Evolutionary conservation across 2,888 invertebrate genomes (phyloP), one percentile per base, ranked within the genome.

Genomic region (Ommatoiulus sabulosus): DNA sequence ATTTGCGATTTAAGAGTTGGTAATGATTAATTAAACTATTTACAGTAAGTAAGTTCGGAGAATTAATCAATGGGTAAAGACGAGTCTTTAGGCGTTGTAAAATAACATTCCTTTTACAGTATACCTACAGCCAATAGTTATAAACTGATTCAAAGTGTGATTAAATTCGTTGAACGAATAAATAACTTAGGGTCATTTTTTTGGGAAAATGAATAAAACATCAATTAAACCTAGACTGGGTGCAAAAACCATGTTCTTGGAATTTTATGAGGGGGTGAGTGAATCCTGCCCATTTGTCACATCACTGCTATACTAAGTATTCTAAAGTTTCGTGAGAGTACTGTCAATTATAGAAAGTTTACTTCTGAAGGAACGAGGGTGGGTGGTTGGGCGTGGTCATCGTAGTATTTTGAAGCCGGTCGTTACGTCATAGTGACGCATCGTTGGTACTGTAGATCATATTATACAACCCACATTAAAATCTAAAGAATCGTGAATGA

Each of bases 381-480:
- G 20, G 63, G 63, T 63, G 63, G 20, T n/a, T 3, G 63, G 63
- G 63, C 63, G 63, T 63, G 63, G 63, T 63, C 63, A n/a, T 63
- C 17, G 3, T 6, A 63, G 63, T 20, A n/a, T 17, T 63, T 17
- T 63, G 5, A 63, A 63, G n/a, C 63, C n/a, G 63, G 52, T 52
- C 17, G 12, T 52, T 10, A 46, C 46, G 46, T 46, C 46, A 46
- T 46, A 10, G 12, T 46, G 46, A 46, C 46, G 46, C 46, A 6
- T 10, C 46, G 46, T 10, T 10, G 12, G 12, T 46, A 46, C 12
- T 6, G 46, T 46, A 46, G 12, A 46, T 46, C 46, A 46, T 10
- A 46, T 10, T 46, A 12, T 6, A 46, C 8, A 6, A 46, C 46
- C 12, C 8, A 46, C 46, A 46, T 46, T 6, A 46, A 46, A 6